phyloP scores from a whole-genome alignment of 2,888 invertebrate genomes.

The Caenorhabditis sinica region DNA sequence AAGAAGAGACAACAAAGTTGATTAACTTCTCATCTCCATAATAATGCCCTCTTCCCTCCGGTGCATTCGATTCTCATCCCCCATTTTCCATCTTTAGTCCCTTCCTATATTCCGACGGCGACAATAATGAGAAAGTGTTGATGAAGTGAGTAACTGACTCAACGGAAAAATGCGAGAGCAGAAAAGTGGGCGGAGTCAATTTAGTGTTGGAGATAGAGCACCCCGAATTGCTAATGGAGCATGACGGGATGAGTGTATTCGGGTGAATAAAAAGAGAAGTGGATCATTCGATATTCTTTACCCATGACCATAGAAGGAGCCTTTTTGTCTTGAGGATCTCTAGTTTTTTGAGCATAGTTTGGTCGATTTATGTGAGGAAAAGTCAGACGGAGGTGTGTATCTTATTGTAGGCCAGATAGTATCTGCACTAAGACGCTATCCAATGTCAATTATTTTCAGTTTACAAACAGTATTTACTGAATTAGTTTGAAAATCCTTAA shows the following conservation, averaged over 20 bases:
- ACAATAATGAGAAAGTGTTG: slow-evolving; percentile 54
- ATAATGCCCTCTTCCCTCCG: slow-evolving; percentile 32
- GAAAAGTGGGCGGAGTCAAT: slow-evolving; percentile 50
- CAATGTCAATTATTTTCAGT: no score
- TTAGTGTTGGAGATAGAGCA: slow-evolving; percentile 41
- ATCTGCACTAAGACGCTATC: no score
- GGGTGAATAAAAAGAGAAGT: slow-evolving; percentile 31
- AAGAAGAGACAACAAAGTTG: slow-evolving; percentile 52
- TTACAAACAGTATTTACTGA: no score
- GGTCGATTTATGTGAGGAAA: not conserved
- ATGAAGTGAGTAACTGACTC: slow-evolving; percentile 9
- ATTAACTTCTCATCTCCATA: slow-evolving; percentile 68
- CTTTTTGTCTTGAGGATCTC: slow-evolving; percentile 1
- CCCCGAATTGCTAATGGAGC: slow-evolving; percentile 60
- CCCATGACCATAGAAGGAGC: slow-evolving; percentile 22
- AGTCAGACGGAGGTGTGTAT: no score
- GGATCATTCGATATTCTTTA: slow-evolving; percentile 54
- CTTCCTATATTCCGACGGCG: not conserved
- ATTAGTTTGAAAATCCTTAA: no score
- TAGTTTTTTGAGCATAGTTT: slow-evolving; percentile 2
- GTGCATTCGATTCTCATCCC: slow-evolving; percentile 24
- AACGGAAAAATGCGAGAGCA: not conserved
- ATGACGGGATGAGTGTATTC: slow-evolving; percentile 41
- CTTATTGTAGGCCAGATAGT: no score
- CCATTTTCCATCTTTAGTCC: slow-evolving; percentile 18